phyloP scores from a whole-genome alignment of 2,113 vertebrate species.

The Vidua chalybeata region DNA sequence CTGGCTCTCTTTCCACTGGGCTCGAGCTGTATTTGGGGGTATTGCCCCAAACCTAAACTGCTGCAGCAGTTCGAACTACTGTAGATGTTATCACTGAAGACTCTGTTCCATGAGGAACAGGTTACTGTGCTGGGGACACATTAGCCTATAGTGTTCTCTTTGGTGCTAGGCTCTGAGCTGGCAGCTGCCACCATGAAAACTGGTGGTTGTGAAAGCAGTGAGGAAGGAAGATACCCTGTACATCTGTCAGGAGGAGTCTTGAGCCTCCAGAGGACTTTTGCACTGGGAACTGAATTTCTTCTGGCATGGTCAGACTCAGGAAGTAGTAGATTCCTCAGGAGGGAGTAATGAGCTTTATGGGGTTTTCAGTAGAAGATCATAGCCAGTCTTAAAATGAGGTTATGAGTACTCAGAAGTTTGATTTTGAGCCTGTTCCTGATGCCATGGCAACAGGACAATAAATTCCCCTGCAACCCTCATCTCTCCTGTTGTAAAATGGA shows the following conservation, averaged over 20 bases:
- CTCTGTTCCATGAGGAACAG: background rate
- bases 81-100: background rate
- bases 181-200: background rate
- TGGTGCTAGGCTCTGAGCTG: background rate
- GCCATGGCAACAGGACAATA: background rate
- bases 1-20: background rate
- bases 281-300: background rate
- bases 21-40: background rate
- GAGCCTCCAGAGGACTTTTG: background rate
- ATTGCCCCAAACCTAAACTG: background rate
- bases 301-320: background rate
- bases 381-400: background rate
- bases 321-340: background rate
- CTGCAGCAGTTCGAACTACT: background rate
- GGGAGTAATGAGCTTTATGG: background rate
- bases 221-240: background rate
- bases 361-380: background rate
- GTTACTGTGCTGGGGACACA: background rate
- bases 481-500: background rate
- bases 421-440: background rate
- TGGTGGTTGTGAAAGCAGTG: background rate
- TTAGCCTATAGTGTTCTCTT: background rate
- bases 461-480: background rate
- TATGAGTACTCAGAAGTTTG: background rate
- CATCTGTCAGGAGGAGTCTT: background rate